Base-by-base conservation (phyloP, 2,888 invertebrate species). In the Drosophila neutralis region DNA sequence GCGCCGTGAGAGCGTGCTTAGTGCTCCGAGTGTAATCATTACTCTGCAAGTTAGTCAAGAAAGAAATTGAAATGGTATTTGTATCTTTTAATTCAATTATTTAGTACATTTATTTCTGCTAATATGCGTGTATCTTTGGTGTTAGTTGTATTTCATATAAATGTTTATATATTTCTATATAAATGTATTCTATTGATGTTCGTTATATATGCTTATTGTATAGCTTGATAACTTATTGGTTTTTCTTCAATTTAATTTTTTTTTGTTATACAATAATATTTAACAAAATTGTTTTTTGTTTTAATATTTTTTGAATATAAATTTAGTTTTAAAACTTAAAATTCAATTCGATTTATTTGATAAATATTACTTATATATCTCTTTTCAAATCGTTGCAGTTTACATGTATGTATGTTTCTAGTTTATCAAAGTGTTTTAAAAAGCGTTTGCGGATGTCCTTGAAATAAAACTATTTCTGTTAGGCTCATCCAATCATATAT, bases 41-140 rank as follows among this genome's bases (percentile, higher is more conserved):
- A 10, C 31, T 31, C 21, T 45, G 42, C 42, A 45, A 21, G 21
- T 45, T 13, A 45, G 7, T 45, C 42, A 45, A 45, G 3, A 45
- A 45, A 15, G 24, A 45, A n/a, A 18, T 38, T 24, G 3, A 31
- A 27, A 36, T 31, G n/a, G 0, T 8, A 24, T 31, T n/a, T 18
- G 10, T 52, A 24, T 56, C 35, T 27, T 49, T 67, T 56, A 69
- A 63, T 79, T 76, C 57, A 53, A 68, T 85, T 73, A 80, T 82
- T 73, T 89, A 83, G 78, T 88, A 69, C 51, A 73, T 76, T 80
- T 76, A 80, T 80, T 80, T 87, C 69, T 83, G 90, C 90, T 86
- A 85, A 74, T 90, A 87, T 89, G 87, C 78, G 69, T 75, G 88
- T 87, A 80, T 82, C 70, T 73, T 76, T 89, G 76, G 74, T 88